A percentile compares a stretch with the other conserved stretches of the same genome.
These are phyloP conservation scores for Nothocercus nigrocapillus DNA, from an alignment of 2,113 vertebrate species.

Conservation along the genomic window DNA sequence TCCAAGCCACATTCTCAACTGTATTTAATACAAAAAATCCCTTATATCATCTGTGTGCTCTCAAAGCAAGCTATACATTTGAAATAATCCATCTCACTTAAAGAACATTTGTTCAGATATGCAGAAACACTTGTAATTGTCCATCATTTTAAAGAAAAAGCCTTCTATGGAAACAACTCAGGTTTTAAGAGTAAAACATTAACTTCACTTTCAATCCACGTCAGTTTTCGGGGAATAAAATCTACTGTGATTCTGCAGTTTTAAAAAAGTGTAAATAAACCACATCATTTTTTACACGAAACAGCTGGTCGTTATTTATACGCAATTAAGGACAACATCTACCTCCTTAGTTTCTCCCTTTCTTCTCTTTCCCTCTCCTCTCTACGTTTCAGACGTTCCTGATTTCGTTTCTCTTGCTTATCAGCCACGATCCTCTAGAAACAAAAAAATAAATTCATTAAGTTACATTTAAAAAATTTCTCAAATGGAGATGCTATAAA, in stretches of 20 bases:
- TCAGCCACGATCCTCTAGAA: slow-evolving; percentile 93
- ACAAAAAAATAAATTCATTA: slow-evolving; percentile 3
- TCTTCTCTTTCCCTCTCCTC: slow-evolving; percentile 91
- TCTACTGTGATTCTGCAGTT: neutral
- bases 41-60: neutral
- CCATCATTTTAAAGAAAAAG: neutral
- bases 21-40: neutral
- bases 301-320: neutral
- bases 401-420: slow-evolving; percentile 92
- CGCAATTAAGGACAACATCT: neutral
- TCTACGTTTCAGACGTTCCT: slow-evolving; percentile 89
- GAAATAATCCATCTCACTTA: neutral
- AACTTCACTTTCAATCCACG: neutral
- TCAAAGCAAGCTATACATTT: neutral
- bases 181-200: neutral
- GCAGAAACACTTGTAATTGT: neutral
- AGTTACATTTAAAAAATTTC: neutral
- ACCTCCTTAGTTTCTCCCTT: slow-evolving; percentile 86
- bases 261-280: neutral
- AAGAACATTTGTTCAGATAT: neutral
- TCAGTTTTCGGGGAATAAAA: neutral
- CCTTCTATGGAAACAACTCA: neutral
- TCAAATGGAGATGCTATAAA: neutral
- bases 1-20: neutral
- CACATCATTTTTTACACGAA: neutral